A percentile compares a stretch with the other conserved stretches of the same genome.
Conservation (phyloP, 2,888 invertebrate species). For the Chydorus sphaericus region DNA sequence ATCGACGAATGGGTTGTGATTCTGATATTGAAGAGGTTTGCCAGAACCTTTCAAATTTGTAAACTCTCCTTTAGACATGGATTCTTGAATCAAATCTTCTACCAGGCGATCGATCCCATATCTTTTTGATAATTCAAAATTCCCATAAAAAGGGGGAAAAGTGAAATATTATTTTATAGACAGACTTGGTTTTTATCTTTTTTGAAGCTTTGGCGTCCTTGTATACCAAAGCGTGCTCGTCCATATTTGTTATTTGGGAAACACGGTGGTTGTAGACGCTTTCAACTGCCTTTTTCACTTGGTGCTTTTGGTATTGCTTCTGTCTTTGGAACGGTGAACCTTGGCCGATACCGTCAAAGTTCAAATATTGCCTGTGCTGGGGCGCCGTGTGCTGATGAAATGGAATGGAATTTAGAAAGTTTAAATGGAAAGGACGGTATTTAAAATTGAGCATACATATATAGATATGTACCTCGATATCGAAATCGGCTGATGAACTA, state of each 20-base stretch:
- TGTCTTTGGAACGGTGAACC: slow-evolving; percentile 65
- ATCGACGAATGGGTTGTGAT: slow-evolving; percentile 71
- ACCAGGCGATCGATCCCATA: slow-evolving; percentile 74
- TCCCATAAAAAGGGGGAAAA: neutral
- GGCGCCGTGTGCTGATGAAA: slow-evolving; percentile 60
- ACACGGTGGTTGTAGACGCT: slow-evolving; percentile 43
- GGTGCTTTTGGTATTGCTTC: slow-evolving; percentile 53
- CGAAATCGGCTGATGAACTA: no score
- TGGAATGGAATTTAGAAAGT: slow-evolving; percentile 20
- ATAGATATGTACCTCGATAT: slow-evolving; percentile 20
- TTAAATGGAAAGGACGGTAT: neutral
- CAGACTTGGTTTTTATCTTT: slow-evolving; percentile 57
- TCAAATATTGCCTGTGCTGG: slow-evolving; percentile 72
- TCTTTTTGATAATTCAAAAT: slow-evolving; percentile 25
- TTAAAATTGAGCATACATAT: neutral
- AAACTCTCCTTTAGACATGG: slow-evolving; percentile 80
- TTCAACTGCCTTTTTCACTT: slow-evolving; percentile 52
- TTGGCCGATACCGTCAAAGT: slow-evolving; percentile 58
- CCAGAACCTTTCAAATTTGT: slow-evolving; percentile 66
- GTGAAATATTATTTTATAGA: no score
- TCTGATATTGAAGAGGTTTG: slow-evolving; percentile 53
- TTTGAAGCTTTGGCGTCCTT: slow-evolving; percentile 47
- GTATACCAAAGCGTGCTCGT: slow-evolving; percentile 41
- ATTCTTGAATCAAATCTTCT: slow-evolving; percentile 80
- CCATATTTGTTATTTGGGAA: slow-evolving; percentile 30